Percentiles rank a stretch among this genome's conserved stretches.
Evolutionary conservation across 2,113 vertebrate species (phyloP).

Genomic region (Atherinomorus stipes): DNA sequence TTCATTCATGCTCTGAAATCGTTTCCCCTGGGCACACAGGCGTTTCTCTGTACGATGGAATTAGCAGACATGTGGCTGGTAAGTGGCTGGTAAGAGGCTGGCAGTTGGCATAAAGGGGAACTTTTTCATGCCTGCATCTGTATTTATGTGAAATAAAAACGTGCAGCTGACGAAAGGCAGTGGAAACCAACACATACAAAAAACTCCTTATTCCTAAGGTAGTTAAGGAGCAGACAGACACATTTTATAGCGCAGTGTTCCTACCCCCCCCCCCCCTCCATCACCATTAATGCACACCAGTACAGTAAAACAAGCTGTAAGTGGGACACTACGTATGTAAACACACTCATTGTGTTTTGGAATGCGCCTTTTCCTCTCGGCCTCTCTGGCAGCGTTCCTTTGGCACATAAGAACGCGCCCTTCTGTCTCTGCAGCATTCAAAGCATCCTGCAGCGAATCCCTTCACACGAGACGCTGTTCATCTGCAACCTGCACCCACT

Average conservation of each 20-base stretch:
- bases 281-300: constrained; percentile 12
- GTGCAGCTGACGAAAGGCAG: neutral
- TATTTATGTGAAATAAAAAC: neutral
- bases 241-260: neutral
- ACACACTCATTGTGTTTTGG: constrained; percentile 58
- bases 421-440: constrained; percentile 50
- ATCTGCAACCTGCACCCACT: constrained; percentile 44
- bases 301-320: constrained; percentile 29
- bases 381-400: constrained; percentile 42
- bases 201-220: neutral
- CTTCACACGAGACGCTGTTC: constrained; percentile 7
- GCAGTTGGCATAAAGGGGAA: no score
- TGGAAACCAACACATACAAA: neutral
- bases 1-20: no score
- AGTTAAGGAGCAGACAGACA: neutral
- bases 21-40: no score
- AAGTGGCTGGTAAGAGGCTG: no score
- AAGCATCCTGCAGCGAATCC: constrained; percentile 42
- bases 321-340: constrained; percentile 26
- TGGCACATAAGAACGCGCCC: constrained; percentile 48
- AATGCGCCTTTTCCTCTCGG: constrained; percentile 45
- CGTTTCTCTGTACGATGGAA: no score
- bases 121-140: no score
- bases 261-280: neutral
- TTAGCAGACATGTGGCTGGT: no score